Base-by-base conservation (phyloP, 2,113 vertebrate species). In the Spea multiplicata region DNA sequence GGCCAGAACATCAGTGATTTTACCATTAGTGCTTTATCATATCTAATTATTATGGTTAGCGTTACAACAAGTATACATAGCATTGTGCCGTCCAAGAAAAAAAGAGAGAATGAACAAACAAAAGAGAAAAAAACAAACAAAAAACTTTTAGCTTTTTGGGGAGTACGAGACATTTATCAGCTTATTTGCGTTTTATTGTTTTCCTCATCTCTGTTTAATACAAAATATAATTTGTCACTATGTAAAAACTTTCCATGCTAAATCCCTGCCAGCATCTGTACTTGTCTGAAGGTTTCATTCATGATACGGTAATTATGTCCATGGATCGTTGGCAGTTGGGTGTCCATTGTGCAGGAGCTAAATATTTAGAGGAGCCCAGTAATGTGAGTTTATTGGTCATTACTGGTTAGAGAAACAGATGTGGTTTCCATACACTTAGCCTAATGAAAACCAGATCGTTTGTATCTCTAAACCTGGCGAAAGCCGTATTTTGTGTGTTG, bases 81-180 rank as follows among this genome's bases (percentile, higher is more conserved):
- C 87, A 68, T 53, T 83, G 87, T 88, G 88, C 89, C 88, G 88
- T 88, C 82, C 82, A 4, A 82, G 81, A 76, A 86, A 78, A 71
- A 69, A 46, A 62, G 17, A 57, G 75, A 66, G 69, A 70, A 53
- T 82, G 83, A 89, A 91, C n/a, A 52, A 16, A 53, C 53, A 89
- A 90, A 88, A 90, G 90, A 92, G 90, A 93, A 88, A 94, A 95
- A 96, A 96, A 95, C 94, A 97, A 96, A 95, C 94, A 97, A 96
- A 95, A 93, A 95, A 95, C 95, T 92, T 85, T 86, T 59, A 2
- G 1, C 4, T 95, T 95, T 94, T 92, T 92, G 86, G 85, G 91
- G 93, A 89, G 88, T 92, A 86, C 88, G 90, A 90, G 91, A 91
- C 93, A 96, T 95, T 95, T 92, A 94, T 96, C 94, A 95, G 91